phyloP scores from a whole-genome alignment of 2,797 vertebrate species.

The Eulemur rubriventer region DNA sequence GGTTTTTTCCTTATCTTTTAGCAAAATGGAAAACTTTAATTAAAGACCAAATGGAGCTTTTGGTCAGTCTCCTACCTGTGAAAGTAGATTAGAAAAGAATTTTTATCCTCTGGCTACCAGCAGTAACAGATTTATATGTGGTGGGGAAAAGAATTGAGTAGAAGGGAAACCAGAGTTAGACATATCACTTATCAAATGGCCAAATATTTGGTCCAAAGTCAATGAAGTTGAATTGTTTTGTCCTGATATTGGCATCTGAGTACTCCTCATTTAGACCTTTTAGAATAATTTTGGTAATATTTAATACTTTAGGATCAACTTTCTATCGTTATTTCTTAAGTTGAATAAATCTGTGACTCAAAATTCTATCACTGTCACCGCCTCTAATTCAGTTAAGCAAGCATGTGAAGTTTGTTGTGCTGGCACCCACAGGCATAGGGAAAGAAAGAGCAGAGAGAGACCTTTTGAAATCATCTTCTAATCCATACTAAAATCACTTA shows the following conservation, averaged over 20 bases:
- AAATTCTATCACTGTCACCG: background rate
- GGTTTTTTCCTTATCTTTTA: background rate
- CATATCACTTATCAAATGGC: background rate
- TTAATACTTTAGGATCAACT: slow-evolving; percentile 26
- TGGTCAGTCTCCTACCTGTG: slow-evolving; percentile 27
- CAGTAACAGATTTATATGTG: background rate
- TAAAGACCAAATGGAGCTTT: background rate
- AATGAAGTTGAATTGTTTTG: background rate
- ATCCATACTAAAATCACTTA: background rate
- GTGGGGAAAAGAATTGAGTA: background rate
- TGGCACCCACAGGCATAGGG: background rate
- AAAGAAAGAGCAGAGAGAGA: background rate
- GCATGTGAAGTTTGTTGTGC: background rate
- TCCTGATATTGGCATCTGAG: background rate
- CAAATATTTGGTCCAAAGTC: background rate
- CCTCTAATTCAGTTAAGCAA: background rate
- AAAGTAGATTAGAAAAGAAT: slow-evolving; percentile 53
- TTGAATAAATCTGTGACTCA: background rate
- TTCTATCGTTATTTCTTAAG: slow-evolving; percentile 11
- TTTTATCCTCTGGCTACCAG: slow-evolving; percentile 46
- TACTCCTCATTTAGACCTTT: background rate
- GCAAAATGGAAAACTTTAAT: slow-evolving; percentile 46
- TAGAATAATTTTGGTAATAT: background rate
- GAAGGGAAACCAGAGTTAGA: slow-evolving; percentile 33
- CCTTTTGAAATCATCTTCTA: background rate